Evolutionary conservation across 2,888 invertebrate genomes (phyloP), one percentile per base, ranked within the genome.

Genomic region (Pristionchus arcanus): DNA sequence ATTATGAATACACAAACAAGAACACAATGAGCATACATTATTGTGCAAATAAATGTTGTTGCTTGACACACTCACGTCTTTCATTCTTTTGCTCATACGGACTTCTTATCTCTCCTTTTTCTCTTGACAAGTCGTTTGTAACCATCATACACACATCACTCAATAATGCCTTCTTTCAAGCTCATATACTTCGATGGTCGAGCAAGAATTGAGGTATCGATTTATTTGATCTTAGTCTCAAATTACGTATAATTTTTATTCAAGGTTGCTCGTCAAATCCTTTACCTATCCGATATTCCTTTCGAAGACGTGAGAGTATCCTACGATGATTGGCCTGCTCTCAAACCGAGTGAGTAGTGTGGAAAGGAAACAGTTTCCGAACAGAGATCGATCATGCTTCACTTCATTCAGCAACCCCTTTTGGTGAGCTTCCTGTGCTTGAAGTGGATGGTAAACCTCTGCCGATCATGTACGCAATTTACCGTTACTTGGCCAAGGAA

Each of bases 301-400:
- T 77, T 77, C 74, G 74, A 77, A 77, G 74, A 77, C 25, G 74
- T 77, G 25, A 37, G 74, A 25, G 42, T 77, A 9, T 77, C 74
- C 25, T 25, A 42, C 5, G 37, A 19, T 42, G 74, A 77, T 1
- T 77, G 74, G 74, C 74, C 74, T 31, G 21, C 74, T 4, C 74
- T 77, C 21, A 77, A 77, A 42, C 4, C 74, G n/a, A 42, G 74
- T 77, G 25, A 77, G 42, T 42, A 2, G 31, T 68, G 1, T 7
- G 31, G 28, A 34, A 68, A 16, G 19, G 25, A 7, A 13, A 66
- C 13, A 3, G 7, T 13, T 11, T 21, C 25, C 28, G 9, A 19
- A 59, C 53, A 15, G 15, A 53, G 15, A 53, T 53, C 53, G 53
- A 15, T 53, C 7, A 11, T 53, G 53, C 15, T 7, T 59, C 5